A percentile compares a stretch with the other conserved stretches of the same genome.
phyloP scores from a whole-genome alignment of 2,797 vertebrate species.

The Cyprinella venusta region DNA sequence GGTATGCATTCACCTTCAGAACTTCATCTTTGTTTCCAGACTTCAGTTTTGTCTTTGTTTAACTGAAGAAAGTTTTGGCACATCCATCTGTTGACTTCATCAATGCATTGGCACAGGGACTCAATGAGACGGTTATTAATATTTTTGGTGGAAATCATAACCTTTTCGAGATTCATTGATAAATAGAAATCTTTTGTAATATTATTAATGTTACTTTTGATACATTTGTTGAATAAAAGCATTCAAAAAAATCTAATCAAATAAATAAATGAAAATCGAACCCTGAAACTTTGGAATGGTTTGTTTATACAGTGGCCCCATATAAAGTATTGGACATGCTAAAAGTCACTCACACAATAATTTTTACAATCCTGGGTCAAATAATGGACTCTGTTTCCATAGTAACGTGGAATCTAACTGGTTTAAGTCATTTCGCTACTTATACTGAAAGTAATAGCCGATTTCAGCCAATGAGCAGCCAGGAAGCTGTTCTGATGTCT shows the following conservation, averaged over 20 bases:
- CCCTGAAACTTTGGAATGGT: not conserved
- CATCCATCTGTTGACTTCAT: too few species aligned
- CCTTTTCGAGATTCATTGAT: not conserved
- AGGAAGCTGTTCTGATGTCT: slow-evolving; percentile 25
- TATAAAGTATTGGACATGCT: not conserved
- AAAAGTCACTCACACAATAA: not conserved
- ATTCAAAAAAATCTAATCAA: not conserved
- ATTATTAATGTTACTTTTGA: not conserved
- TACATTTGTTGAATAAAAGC: not conserved
- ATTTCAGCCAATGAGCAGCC: slow-evolving; percentile 25
- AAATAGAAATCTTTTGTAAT: not conserved
- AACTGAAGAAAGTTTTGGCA: too few species aligned
- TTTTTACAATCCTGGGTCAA: slow-evolving; percentile 1
- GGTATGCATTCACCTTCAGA: too few species aligned
- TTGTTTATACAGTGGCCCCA: not conserved
- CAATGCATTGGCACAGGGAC: too few species aligned
- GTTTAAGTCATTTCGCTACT: slow-evolving; percentile 11
- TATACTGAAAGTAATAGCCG: not conserved
- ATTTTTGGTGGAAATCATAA: not conserved
- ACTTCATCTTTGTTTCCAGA: too few species aligned
- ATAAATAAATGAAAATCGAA: not conserved
- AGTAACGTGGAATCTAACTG: not conserved
- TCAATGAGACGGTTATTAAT: too few species aligned
- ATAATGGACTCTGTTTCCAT: slow-evolving; percentile 19
- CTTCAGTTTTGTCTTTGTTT: too few species aligned